These are phyloP conservation scores for Hafferia zeledoni DNA, from an alignment of 2,797 vertebrate species.

Conservation along the genomic window DNA sequence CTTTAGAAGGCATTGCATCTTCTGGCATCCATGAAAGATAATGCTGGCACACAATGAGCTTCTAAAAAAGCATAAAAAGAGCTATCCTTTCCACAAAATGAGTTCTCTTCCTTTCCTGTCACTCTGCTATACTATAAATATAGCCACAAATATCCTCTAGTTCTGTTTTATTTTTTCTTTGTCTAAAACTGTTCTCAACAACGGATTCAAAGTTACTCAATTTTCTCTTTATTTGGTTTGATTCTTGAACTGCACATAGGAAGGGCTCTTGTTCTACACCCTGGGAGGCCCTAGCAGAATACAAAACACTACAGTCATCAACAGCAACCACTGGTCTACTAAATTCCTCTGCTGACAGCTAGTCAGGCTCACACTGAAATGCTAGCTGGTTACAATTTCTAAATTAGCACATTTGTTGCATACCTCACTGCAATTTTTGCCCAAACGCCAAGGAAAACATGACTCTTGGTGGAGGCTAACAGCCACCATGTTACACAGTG, in stretches of 20 bases:
- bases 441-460: conserved; percentile 17
- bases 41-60: conserved; percentile 28
- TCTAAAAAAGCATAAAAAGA: conserved; percentile 58
- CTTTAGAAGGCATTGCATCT: conserved; percentile 37
- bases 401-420: conserved; percentile 17
- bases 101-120: conserved; percentile 49
- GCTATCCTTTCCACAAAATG: conserved; percentile 26
- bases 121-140: conserved; percentile 57
- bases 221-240: conserved; percentile 68
- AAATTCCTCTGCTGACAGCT: conserved; percentile 47
- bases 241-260: conserved; percentile 36
- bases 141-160: conserved; percentile 31
- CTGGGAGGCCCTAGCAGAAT: conserved; percentile 36
- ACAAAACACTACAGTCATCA: conserved; percentile 45
- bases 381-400: conserved; percentile 27
- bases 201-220: conserved; percentile 12
- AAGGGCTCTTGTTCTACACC: conserved; percentile 16
- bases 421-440: background rate
- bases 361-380: conserved; percentile 27
- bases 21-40: conserved; percentile 37
- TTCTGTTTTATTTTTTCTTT: conserved; percentile 39
- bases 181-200: background rate
- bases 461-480: background rate
- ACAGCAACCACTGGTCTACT: background rate
- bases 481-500: background rate